Base-by-base conservation (phyloP, 2,113 vertebrate species). In the Oncorhynchus masou region DNA sequence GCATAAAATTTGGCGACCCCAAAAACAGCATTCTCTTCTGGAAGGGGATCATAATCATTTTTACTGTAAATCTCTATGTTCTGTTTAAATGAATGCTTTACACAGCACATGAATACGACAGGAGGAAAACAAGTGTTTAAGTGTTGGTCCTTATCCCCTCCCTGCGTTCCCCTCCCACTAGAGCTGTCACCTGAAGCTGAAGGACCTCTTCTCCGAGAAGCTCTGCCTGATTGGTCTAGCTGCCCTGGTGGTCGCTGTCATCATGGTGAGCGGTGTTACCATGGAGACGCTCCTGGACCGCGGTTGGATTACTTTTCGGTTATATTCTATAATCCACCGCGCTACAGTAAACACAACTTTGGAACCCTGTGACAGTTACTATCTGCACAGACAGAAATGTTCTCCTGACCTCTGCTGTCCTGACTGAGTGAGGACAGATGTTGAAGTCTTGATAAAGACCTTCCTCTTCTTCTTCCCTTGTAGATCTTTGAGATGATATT, bases 401-500 rank as follows among this genome's bases (percentile, higher is more conserved):
- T 16, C 49, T 16, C 13, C 49, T 51, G 49, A 39, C 39, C 9
- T 45, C 39, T 11, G 39, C 39, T 3, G 20, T 57, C 54, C 39
- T 45, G 12, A 31, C 67, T 20, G 31, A 6, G 31, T 34, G 29
- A 1, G 8, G 67, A 13, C 15, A 39, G 16, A 39, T 39, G 31
- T 68, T 20, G 12, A 67, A 19, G 8, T 31, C 20, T 68, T 22
- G 31, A 67, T 19, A 67, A 59, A 1, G 9, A 22, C 13, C 2
- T 5, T 31, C 59, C 66, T 60, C 65, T 39, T 45, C 31, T 22
- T 75, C 57, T 9, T 8, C 81, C 1, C 27, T 68, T 7, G 5
- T 91, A 99, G 98, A 99, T 99, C 90, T 97, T 99, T 0, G 98
- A 98, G 94, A 99, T 99, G 98, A 98, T 99, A 85, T 96, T 99